These are phyloP conservation scores for Acanthosepion pharaonis DNA, from an alignment of 2,888 invertebrate species.

Conservation along the genomic window DNA sequence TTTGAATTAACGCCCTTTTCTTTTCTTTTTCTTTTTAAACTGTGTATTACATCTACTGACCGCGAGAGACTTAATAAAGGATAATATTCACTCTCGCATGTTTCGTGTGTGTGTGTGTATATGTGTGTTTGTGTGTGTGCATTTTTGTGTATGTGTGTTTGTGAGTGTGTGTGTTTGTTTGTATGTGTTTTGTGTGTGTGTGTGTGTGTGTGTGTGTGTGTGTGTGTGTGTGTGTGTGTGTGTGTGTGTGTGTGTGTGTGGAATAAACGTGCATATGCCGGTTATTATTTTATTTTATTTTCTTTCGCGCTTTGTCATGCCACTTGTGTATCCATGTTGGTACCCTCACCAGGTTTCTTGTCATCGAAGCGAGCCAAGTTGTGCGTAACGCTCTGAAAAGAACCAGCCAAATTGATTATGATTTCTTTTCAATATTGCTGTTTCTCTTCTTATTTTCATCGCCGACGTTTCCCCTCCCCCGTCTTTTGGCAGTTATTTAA, in stretches of 20 bases:
- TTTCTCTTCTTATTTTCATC: background rate
- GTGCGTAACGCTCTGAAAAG: too few relatives aligned
- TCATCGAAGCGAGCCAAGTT: too few relatives aligned
- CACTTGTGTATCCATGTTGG: too few relatives aligned
- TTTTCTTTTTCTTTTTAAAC: too few relatives aligned
- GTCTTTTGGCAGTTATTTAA: background rate
- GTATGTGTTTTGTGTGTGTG: rapidly evolving
- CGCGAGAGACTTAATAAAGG: too few relatives aligned
- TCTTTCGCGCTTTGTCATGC: too few relatives aligned
- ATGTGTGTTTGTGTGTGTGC: background rate
- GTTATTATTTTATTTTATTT: too few relatives aligned
- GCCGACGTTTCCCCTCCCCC: background rate
- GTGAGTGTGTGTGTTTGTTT: background rate
- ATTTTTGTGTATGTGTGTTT: background rate
- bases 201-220: background rate
- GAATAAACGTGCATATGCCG: too few relatives aligned
- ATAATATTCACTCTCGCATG: background rate
- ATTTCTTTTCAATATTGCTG: background rate
- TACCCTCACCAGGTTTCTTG: too few relatives aligned
- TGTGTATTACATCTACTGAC: too few relatives aligned
- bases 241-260: background rate
- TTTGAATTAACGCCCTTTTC: too few relatives aligned
- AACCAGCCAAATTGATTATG: background rate
- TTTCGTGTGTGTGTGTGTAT: background rate
- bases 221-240: background rate